These are phyloP conservation scores for Trochalopteron elliotii DNA, from an alignment of 2,113 vertebrate species.

Conservation along the genomic window DNA sequence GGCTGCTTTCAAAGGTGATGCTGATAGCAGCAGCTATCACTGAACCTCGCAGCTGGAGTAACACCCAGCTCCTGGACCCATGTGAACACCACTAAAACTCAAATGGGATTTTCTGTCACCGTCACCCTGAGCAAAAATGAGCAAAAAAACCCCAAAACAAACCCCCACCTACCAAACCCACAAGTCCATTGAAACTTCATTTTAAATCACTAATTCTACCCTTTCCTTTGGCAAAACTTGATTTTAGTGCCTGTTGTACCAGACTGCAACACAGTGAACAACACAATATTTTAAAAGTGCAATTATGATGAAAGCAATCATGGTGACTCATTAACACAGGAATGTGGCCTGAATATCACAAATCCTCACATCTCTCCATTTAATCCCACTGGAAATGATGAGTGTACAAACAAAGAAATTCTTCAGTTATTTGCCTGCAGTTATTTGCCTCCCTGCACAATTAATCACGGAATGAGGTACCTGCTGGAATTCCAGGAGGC, in stretches of 20 bases:
- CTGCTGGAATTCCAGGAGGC: not conserved
- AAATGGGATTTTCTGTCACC: not conserved
- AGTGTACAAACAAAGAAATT: not conserved
- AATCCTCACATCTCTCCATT: not conserved
- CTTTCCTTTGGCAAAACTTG: not conserved
- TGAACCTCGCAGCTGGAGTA: not conserved
- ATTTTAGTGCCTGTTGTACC: not conserved
- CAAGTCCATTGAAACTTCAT: not conserved
- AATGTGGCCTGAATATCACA: not conserved
- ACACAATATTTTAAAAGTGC: not conserved
- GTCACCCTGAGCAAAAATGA: accelerated
- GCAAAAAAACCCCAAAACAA: not conserved
- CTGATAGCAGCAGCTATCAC: not conserved
- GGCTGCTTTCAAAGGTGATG: not conserved
- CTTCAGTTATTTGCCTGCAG: not conserved
- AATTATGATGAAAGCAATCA: not conserved
- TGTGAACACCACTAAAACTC: not conserved
- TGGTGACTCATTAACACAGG: not conserved
- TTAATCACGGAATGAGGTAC: not conserved
- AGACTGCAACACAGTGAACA: not conserved
- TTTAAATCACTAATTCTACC: not conserved
- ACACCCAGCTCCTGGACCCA: not conserved
- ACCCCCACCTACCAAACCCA: not conserved
- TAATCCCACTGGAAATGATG: not conserved
- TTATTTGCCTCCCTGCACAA: not conserved